phyloP scores from a whole-genome alignment of 2,113 vertebrate genomes.

The Ahaetulla prasina region DNA sequence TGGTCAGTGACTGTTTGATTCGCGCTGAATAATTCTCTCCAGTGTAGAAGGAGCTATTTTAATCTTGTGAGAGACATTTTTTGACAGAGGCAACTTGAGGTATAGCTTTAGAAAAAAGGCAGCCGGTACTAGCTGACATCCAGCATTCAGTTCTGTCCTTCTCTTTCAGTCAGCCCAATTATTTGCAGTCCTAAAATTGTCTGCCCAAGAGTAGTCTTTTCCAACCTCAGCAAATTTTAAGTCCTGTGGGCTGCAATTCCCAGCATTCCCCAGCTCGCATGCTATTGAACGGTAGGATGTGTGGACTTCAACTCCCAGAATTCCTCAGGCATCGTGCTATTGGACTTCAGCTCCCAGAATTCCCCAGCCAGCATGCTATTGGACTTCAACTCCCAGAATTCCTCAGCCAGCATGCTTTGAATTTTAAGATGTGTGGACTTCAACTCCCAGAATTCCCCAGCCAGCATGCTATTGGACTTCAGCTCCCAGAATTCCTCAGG shows the following conservation, averaged over 20 bases:
- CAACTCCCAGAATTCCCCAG: too few species aligned
- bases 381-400: too few species aligned
- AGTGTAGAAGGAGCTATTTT: background rate
- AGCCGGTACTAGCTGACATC: too few species aligned
- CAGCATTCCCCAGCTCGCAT: background rate
- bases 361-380: background rate
- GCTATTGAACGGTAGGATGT: background rate
- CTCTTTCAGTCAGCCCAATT: background rate
- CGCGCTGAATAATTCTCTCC: slow-evolving; percentile 29
- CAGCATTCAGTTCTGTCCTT: background rate
- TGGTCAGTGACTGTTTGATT: slow-evolving; percentile 5
- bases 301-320: too few species aligned
- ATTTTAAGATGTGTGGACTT: too few species aligned
- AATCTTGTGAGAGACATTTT: slow-evolving; percentile 29
- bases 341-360: background rate
- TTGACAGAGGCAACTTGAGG: too few species aligned
- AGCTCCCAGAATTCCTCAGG: too few species aligned
- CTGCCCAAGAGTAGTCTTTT: background rate
- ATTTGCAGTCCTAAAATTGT: background rate
- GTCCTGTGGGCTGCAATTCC: background rate
- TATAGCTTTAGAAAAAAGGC: background rate
- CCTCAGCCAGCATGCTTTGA: too few species aligned
- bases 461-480: too few species aligned
- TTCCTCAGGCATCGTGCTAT: too few species aligned
- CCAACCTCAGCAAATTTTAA: background rate